phyloP scores from a whole-genome alignment of 2,113 vertebrate genomes.

The Cettia cetti region DNA sequence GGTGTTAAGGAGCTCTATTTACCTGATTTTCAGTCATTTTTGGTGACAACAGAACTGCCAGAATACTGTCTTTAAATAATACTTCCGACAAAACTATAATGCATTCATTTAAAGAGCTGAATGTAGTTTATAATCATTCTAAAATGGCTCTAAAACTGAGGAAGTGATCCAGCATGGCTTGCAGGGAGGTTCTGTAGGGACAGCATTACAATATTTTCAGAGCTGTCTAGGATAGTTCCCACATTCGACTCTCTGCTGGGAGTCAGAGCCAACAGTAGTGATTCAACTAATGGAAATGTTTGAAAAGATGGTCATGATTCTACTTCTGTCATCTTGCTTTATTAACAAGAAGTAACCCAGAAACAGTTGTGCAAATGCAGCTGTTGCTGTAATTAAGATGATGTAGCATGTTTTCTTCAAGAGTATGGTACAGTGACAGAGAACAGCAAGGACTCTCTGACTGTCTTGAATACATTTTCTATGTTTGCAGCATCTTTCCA shows the following conservation, averaged over 20 bases:
- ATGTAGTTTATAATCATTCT: neutral
- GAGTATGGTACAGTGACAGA: neutral
- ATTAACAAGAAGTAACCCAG: neutral
- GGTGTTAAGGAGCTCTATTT: fast-evolving
- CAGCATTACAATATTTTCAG: neutral
- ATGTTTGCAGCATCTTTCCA: neutral
- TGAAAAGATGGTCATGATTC: neutral
- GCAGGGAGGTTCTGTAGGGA: neutral
- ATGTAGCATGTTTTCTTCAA: neutral
- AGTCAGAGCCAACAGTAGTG: neutral
- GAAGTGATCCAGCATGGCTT: neutral
- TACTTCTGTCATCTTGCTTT: neutral
- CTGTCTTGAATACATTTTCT: neutral
- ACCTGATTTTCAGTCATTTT: fast-evolving
- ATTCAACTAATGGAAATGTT: neutral
- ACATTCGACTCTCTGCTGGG: neutral
- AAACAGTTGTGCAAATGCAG: neutral
- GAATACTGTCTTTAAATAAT: neutral
- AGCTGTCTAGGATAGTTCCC: neutral
- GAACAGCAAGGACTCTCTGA: neutral
- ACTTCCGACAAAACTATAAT: neutral
- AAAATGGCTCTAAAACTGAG: neutral
- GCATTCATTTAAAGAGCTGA: neutral
- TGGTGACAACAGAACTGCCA: neutral
- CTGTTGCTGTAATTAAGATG: neutral